These are phyloP conservation scores for Dryocosmus kuriphilus DNA, from an alignment of 2,888 invertebrate species.

Conservation along the genomic window DNA sequence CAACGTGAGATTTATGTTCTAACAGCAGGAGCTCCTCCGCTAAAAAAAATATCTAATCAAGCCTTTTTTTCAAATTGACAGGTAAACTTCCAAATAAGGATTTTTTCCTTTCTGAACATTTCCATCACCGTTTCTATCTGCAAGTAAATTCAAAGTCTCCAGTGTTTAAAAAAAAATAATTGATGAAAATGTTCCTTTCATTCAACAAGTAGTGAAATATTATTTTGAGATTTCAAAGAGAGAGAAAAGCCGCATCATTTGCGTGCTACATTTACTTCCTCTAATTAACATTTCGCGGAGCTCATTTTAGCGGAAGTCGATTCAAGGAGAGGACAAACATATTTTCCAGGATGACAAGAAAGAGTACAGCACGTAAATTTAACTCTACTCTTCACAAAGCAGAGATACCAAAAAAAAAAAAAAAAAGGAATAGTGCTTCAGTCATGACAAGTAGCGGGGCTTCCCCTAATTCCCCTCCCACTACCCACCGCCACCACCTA, in stretches of 20 bases:
- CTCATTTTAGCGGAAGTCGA: slow-evolving; percentile 8
- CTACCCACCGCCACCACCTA: neutral
- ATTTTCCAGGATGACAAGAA: slow-evolving; percentile 28
- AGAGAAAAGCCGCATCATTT: neutral
- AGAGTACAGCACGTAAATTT: slow-evolving; percentile 14
- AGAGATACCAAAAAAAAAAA: too few species aligned
- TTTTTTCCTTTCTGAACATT: neutral
- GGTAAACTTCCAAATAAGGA: neutral
- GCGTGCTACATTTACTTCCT: slow-evolving; percentile 18
- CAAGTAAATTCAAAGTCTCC: neutral
- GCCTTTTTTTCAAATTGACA: slow-evolving; percentile 16
- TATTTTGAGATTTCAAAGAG: neutral
- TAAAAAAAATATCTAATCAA: slow-evolving; percentile 20
- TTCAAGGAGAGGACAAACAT: slow-evolving; percentile 23
- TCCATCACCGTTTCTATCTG: neutral
- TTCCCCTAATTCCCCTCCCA: neutral
- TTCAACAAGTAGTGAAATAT: too few species aligned
- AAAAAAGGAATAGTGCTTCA: slow-evolving; percentile 27
- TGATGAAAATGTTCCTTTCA: too few species aligned
- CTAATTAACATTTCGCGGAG: slow-evolving; percentile 12
- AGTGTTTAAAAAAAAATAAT: too few species aligned
- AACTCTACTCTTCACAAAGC: slow-evolving; percentile 8
- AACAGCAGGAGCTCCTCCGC: slow-evolving; percentile 19
- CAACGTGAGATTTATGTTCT: slow-evolving; percentile 27
- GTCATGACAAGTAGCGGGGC: slow-evolving; percentile 21